Conservation (phyloP, 1,140 invertebrate genomes). For the Brachionus asplanchnoidis region DNA sequence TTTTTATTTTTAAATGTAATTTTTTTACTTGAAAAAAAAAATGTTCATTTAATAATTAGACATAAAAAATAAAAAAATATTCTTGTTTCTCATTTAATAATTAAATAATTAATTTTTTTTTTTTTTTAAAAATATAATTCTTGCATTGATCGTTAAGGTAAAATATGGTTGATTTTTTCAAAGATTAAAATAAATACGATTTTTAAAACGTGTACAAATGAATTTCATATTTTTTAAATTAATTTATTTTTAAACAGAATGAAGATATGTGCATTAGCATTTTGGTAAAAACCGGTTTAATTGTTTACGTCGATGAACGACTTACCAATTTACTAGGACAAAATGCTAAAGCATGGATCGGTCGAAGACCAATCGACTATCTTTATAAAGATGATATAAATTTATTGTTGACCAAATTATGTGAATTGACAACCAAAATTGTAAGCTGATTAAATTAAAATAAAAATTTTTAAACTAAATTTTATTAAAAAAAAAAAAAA, state of each 20-base stretch:
- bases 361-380: constrained; percentile 31
- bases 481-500: neutral
- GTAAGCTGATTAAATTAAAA: neutral
- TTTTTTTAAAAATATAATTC: no score
- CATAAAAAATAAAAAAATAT: no score
- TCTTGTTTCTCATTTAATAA: no score
- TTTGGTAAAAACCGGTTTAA: constrained; percentile 38
- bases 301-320: constrained; percentile 32
- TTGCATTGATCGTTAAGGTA: no score
- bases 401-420: constrained; percentile 2
- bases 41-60: no score
- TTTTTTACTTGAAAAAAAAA: no score
- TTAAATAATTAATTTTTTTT: no score
- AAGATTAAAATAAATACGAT: no score
- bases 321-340: constrained; percentile 26
- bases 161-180: no score
- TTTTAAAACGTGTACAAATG: no score
- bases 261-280: constrained; percentile 37
- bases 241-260: neutral
- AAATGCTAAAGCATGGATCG: constrained; percentile 4
- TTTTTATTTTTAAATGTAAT: no score
- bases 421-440: constrained; percentile 31
- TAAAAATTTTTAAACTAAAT: neutral
- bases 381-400: constrained; percentile 19
- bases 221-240: neutral